These are phyloP conservation scores for Pseudochaenichthys georgianus DNA, from an alignment of 2,797 vertebrate species.

Conservation along the genomic window DNA sequence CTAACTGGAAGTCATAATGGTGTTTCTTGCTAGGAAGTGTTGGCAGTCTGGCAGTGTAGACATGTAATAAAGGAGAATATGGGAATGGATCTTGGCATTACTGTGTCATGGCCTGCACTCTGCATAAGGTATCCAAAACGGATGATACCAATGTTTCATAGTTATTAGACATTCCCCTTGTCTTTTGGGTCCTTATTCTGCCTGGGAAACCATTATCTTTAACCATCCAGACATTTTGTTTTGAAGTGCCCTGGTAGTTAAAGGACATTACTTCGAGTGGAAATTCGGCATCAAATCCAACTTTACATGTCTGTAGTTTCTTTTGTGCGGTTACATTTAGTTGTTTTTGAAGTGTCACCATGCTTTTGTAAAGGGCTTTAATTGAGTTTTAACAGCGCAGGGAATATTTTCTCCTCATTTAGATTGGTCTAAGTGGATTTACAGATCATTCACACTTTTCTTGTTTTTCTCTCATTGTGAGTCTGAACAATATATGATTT, in stretches of 20 bases:
- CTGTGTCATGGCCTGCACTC: neutral
- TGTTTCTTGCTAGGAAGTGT: slow-evolving; percentile 9
- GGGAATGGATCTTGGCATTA: neutral
- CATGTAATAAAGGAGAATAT: neutral
- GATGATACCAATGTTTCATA: neutral
- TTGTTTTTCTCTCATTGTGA: neutral
- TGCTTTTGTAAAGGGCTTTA: neutral
- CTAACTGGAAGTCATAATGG: neutral
- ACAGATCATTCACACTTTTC: slow-evolving; percentile 6
- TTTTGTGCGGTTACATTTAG: slow-evolving; percentile 1
- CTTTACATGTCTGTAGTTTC: neutral
- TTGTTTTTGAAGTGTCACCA: slow-evolving; percentile 14
- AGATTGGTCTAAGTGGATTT: neutral
- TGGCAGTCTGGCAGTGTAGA: neutral
- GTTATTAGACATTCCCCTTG: neutral
- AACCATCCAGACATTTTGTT: slow-evolving; percentile 7
- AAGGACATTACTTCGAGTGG: slow-evolving; percentile 1
- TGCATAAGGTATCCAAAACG: neutral
- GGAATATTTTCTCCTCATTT: neutral
- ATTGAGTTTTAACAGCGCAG: slow-evolving; percentile 6
- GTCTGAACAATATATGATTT: neutral
- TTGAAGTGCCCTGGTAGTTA: neutral
- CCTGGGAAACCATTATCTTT: neutral
- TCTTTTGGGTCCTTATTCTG: neutral
- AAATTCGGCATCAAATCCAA: neutral